Evolutionary conservation across 2,113 vertebrate species (phyloP), one percentile per base, ranked within the genome.

Genomic region (Lota lota): DNA sequence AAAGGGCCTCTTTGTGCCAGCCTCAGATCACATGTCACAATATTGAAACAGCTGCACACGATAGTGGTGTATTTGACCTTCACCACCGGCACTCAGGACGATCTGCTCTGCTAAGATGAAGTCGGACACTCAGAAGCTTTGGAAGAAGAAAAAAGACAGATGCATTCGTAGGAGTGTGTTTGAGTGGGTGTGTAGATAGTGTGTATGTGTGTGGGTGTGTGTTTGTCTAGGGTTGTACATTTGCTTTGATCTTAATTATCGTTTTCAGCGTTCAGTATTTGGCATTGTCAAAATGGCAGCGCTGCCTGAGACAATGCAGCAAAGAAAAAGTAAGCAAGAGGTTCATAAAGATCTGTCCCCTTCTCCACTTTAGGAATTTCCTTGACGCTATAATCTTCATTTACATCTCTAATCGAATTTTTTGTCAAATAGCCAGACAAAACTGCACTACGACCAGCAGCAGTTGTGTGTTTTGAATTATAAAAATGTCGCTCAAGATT

Each of bases 31-130:
- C 87, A 85, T 91, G 87, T 88, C 91, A 90, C 87, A 90, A 90
- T 92, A 90, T 91, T 90, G 90, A 77, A 92, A 89, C 90, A 93
- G 90, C 90, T 91, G 91, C 83, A 77, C 61, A 67, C 63, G 68
- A 78, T 79, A 64, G 67, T 69, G 69, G 75, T 1, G 33, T 54
- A 78, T 81, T 82, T 88, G 68, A 67, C 73, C 72, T 78, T 70
- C 65, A 74, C 66, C n/a, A 3, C 63, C 20, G 0, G 59, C 64
- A 51, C 5, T 0, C 60, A 66, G 24, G 12, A 54, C 24, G 79
- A 80, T 81, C 78, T 69, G 62, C 17, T 75, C 79, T 63, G 77
- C 81, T 76, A 70, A 76, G 61, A 22, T 1, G 19, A 24, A 82
- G 61, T 68, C 74, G 72, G 79, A 82, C 77, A 79, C 76, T 76